Percentiles rank a stretch among this genome's conserved stretches.
These are phyloP conservation scores for Tupaia chinensis DNA, from an alignment of 2,113 vertebrate genomes.

Conservation along the genomic window DNA sequence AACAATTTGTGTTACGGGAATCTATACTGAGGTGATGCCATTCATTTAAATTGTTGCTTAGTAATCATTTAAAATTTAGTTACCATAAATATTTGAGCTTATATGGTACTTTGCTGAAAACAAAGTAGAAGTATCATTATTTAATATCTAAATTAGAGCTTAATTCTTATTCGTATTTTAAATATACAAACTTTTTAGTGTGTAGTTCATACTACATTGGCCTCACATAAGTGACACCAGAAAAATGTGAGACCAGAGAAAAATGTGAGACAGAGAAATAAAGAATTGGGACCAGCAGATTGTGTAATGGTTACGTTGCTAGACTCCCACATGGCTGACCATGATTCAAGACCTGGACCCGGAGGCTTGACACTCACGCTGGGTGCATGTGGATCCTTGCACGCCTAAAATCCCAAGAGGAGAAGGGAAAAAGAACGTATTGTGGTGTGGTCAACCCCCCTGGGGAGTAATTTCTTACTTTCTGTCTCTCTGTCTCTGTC, in stretches of 20 bases:
- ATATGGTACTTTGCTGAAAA: conserved; percentile 5
- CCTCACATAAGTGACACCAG: background rate
- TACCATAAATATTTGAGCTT: background rate
- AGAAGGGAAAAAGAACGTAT: too few species aligned
- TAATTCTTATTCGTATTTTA: background rate
- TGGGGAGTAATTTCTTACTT: too few species aligned
- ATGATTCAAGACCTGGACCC: too few species aligned
- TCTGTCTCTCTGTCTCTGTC: too few species aligned
- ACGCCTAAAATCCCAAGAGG: too few species aligned
- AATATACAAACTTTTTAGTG: background rate
- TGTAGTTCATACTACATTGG: background rate
- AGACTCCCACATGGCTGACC: too few species aligned
- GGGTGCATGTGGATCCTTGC: too few species aligned
- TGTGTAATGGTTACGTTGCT: too few species aligned
- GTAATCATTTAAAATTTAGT: background rate
- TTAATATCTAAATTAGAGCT: background rate
- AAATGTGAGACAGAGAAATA: background rate
- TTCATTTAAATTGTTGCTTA: background rate
- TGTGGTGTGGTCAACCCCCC: too few species aligned
- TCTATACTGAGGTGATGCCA: background rate
- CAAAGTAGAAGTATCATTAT: background rate
- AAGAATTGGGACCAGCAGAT: background rate
- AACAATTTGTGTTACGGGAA: background rate
- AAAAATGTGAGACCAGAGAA: background rate
- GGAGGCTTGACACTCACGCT: too few species aligned